Evolutionary conservation across 2,113 vertebrate genomes (phyloP).

Genomic region (Grus americana): DNA sequence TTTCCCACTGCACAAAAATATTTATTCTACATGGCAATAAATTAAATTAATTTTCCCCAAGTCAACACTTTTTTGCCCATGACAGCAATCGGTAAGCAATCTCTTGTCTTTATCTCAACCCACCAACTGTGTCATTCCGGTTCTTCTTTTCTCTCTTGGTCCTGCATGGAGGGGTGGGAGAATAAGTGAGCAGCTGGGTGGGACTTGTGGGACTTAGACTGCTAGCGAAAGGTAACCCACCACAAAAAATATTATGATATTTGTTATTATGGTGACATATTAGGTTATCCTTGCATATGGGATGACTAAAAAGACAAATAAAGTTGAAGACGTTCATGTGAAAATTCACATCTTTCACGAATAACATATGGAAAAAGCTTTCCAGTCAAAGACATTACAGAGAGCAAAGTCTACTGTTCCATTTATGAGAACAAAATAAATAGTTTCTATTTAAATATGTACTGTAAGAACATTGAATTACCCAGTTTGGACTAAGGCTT

Average conservation of each 20-base stretch:
- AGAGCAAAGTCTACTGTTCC: not conserved
- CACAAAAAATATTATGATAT: not conserved
- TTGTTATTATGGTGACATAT: not conserved
- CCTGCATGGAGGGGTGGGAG: not conserved
- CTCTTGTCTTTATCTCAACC: not conserved
- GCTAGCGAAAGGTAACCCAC: not conserved
- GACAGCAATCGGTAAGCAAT: not conserved
- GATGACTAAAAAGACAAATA: not conserved
- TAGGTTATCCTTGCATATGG: not conserved
- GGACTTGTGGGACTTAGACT: too few species aligned
- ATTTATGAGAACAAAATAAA: not conserved
- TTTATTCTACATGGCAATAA: not conserved
- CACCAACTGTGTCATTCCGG: not conserved
- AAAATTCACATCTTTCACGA: not conserved
- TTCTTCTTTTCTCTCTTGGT: not conserved
- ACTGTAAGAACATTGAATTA: not conserved
- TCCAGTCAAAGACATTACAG: not conserved
- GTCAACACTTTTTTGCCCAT: not conserved
- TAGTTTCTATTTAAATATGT: not conserved
- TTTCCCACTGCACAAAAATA: not conserved
- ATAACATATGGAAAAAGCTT: not conserved
- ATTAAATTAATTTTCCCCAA: not conserved
- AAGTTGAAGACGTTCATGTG: not conserved
- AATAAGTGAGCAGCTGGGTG: not conserved
- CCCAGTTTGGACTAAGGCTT: not conserved